Base-by-base conservation (phyloP, 1,140 invertebrate species). In the Paraescarpia echinospica region DNA sequence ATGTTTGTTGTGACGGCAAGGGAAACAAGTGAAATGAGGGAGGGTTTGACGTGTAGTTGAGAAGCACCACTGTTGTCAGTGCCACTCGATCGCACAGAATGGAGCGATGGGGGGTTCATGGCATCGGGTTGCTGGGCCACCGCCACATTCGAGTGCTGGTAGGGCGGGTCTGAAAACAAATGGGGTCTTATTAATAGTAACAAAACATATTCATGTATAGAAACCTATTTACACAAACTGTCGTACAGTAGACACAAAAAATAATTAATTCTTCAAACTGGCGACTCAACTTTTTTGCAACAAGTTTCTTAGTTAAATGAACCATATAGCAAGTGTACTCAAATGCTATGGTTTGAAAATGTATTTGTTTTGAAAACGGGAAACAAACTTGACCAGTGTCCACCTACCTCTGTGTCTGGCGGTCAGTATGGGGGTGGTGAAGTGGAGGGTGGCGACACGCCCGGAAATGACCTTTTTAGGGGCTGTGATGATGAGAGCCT, bases 351-450 rank as follows among this genome's bases (percentile, higher is more conserved):
- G 18, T 18, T 51, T 51, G 48, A 51, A 51, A 51, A 51, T 8
- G 48, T 51, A 51, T 51, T 51, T 51, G 48, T 51, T 9, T 51
- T 9, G 18, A 51, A 51, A 51, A 51, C 48, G 18, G 48, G 48
- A 51, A 18, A 18, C 18, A 51, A 51, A 51, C 48, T 51, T 77
- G 59, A 27, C 59, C 9, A 77, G 2, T 77, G 0, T 31, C 59
- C 14, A 90, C 35, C 90, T 90, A 90, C 90, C 90, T 90, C 9
- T 90, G 33, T 41, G 92, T n/a, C 35, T 41, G 77, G 59, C 33
- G 5, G 91, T 91, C 34, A 92, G 91, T 33, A 93, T 35, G n/a
- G 93, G 93, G 22, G 93, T 93, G n/a, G 41, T 93, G 92, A 93
- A 92, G n/a, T 91, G 51, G 14, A 93, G 90, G 1, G 92, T 89